These are phyloP conservation scores for Psittacula cyanocephala DNA, from an alignment of 2,113 vertebrate genomes.

Conservation along the genomic window DNA sequence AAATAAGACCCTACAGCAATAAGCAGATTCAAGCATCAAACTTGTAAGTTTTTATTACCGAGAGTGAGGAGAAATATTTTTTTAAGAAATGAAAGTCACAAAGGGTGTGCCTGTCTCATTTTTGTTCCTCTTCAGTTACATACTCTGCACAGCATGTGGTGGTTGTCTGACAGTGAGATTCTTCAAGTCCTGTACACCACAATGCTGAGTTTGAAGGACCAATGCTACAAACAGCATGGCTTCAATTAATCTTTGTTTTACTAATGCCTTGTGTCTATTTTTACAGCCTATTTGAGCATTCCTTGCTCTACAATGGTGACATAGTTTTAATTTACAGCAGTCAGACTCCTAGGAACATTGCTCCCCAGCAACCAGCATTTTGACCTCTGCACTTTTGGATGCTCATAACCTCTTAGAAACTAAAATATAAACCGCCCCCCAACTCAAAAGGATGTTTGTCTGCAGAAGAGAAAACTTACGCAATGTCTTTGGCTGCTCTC, in stretches of 20 bases:
- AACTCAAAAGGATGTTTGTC: neutral
- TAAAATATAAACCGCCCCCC: neutral
- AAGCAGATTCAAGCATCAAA: neutral
- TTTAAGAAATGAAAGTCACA: conserved; percentile 17
- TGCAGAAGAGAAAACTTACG: neutral
- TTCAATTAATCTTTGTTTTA: conserved; percentile 42
- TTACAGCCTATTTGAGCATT: conserved; percentile 34
- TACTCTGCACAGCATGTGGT: neutral
- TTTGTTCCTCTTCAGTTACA: conserved; percentile 1
- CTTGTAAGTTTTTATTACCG: neutral
- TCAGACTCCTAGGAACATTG: neutral
- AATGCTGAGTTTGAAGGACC: conserved; percentile 19
- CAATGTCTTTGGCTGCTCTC: neutral
- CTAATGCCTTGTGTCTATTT: conserved; percentile 34
- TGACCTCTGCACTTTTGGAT: conserved; percentile 9
- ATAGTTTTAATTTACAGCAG: conserved; percentile 20
- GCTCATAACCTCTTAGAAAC: neutral
- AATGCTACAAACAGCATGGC: neutral
- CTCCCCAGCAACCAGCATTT: conserved; percentile 20
- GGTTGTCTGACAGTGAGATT: neutral
- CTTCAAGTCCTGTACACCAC: neutral
- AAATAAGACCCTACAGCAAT: neutral
- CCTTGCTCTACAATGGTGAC: conserved; percentile 26
- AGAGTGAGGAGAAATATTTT: neutral
- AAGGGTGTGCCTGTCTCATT: conserved; percentile 16